Evolutionary conservation across 2,888 invertebrate genomes (phyloP), one percentile per base, ranked within the genome.

Genomic region (Allacma fusca): DNA sequence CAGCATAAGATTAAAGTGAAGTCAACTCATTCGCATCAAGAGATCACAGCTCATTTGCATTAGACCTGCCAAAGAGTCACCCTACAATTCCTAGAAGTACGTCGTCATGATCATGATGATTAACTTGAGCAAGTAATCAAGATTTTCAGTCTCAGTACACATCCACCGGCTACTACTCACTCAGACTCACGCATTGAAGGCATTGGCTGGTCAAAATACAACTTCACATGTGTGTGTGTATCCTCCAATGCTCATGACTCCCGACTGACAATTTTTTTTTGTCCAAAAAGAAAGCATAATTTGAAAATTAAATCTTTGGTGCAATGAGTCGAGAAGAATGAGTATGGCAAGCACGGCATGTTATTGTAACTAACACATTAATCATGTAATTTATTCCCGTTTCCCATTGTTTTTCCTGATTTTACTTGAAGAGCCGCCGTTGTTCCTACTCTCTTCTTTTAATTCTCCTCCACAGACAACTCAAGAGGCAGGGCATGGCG

Each of bases 21-120:
- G 65, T 26, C 65, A 65, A 65, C 29, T 29, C 65, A 9, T 13
- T 29, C 65, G 24, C 65, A 65, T 50, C 50, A 50, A 40, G 50
- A 50, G 50, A 50, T 65, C 65, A 65, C 65, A 65, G 65, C 65
- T 65, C 65, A 65, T 65, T 28, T 26, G 65, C 65, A 65, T 65
- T 65, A 26, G 65, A 26, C 28, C 28, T 65, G n/a, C 26, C 24
- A 19, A 65, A 28, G 65, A 65, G 65, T 65, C 65, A 65, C 65
- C 65, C 28, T 65, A 28, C 65, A 16, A 65, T 65, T 65, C 65
- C 65, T 28, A 65, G 65, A 65, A 65, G 28, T 24, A 65, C 65
- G 65, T 65, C 65, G 26, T 65, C 28, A 65, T 24, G 26, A 65
- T 26, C 62, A 24, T 26, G 26, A 65, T 65, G 65, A 65, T 65